A percentile compares a stretch with the other conserved stretches of the same genome.
Conservation (phyloP, 2,888 invertebrate species). For the Callinectes sapidus region DNA sequence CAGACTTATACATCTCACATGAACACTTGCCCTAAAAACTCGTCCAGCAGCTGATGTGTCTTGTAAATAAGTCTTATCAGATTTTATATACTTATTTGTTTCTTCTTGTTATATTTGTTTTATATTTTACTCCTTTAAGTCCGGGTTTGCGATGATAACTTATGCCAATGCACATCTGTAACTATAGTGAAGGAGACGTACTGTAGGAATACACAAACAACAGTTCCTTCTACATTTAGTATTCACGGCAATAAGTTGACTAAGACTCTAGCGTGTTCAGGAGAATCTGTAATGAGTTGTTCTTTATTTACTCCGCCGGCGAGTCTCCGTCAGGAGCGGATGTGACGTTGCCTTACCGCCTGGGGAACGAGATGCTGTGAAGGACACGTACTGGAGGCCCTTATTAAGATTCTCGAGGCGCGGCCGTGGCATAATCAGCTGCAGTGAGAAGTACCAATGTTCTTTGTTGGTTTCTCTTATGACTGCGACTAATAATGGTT, state of each 20-base stretch:
- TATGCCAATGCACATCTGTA: neutral
- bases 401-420: conserved; percentile 26
- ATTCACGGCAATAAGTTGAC: neutral
- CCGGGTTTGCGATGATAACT: neutral
- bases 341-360: conserved; percentile 45
- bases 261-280: neutral
- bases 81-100: neutral
- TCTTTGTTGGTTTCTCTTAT: neutral
- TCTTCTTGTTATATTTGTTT: neutral
- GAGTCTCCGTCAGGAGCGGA: conserved; percentile 40
- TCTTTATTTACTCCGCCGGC: neutral
- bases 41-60: neutral
- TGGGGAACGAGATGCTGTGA: conserved; percentile 36
- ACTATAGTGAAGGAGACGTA: neutral
- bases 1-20: neutral
- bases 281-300: neutral
- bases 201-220: neutral
- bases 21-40: neutral
- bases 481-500: neutral
- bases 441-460: conserved; percentile 29
- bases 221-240: neutral
- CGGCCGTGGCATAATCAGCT: conserved; percentile 31
- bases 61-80: neutral
- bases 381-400: conserved; percentile 38
- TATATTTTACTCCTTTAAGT: neutral